A percentile compares a stretch with the other conserved stretches of the same genome.
Evolutionary conservation across 2,797 vertebrate species (phyloP).

Genomic region (Buphagus erythrorhynchus): DNA sequence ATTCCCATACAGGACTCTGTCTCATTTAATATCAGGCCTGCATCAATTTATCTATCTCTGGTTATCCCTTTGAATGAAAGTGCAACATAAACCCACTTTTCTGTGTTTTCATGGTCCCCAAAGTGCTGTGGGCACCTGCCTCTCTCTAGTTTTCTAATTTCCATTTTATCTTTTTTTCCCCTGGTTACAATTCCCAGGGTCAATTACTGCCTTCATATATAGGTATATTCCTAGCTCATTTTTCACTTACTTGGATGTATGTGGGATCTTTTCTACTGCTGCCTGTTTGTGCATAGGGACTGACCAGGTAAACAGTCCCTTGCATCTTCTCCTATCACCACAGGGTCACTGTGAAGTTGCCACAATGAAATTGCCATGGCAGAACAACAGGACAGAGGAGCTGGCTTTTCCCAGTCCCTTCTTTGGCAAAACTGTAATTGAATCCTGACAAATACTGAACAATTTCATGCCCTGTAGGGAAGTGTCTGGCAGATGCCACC

Average conservation of each 20-base stretch:
- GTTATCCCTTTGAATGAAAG: neutral
- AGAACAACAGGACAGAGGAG: neutral
- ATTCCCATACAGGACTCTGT: neutral
- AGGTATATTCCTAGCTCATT: neutral
- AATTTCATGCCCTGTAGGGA: neutral
- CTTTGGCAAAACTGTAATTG: neutral
- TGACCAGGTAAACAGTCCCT: neutral
- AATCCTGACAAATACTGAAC: neutral
- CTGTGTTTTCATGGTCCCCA: neutral
- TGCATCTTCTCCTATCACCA: neutral
- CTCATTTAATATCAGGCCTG: neutral
- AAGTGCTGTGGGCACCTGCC: neutral
- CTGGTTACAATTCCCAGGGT: neutral
- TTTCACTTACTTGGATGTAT: neutral
- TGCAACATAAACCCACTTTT: neutral
- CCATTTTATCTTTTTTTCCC: neutral
- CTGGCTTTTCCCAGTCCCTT: neutral
- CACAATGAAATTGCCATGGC: neutral
- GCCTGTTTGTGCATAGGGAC: neutral
- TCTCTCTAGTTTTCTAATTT: neutral
- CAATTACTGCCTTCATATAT: neutral
- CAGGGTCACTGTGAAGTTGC: neutral
- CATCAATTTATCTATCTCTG: neutral
- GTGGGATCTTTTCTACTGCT: neutral
- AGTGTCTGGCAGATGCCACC: neutral